phyloP scores from a whole-genome alignment of 2,113 vertebrate genomes.

The Microcebus tavaratra region DNA sequence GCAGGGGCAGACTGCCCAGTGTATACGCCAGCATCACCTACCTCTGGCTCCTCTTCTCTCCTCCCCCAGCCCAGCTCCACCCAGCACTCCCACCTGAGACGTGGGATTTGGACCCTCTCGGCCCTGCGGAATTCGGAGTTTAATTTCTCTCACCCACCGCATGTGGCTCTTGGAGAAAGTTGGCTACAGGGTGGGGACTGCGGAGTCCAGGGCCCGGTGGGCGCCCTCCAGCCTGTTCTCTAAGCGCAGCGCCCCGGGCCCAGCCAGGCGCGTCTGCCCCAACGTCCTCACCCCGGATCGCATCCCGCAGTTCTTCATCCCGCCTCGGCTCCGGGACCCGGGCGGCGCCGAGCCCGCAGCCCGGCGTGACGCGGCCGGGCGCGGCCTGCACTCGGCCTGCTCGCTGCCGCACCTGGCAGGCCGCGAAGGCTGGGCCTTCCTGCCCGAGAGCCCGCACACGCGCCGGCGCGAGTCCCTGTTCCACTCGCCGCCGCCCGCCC shows the following conservation, averaged over 20 bases:
- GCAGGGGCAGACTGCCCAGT: rapidly evolving
- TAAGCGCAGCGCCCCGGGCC: not conserved
- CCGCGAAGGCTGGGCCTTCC: conserved; percentile 60
- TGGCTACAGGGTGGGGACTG: conserved; percentile 31
- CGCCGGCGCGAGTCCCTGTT: conserved; percentile 84
- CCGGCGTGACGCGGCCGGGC: not conserved
- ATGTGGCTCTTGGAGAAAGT: conserved; percentile 77
- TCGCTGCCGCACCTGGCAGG: conserved; percentile 73
- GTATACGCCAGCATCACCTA: not conserved
- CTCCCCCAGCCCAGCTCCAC: not conserved
- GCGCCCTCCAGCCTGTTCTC: conserved; percentile 45
- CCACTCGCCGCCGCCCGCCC: conserved; percentile 26
- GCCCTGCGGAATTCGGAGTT: not conserved
- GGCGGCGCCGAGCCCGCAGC: not conserved
- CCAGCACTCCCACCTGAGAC: not conserved
- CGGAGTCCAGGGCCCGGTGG: not conserved
- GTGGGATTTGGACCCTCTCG: not conserved
- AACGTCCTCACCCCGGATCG: conserved; percentile 80
- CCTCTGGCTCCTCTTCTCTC: not conserved
- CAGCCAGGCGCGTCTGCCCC: conserved; percentile 35
- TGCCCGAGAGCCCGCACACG: conserved; percentile 83
- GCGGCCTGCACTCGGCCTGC: not conserved
- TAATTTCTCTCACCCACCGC: not conserved
- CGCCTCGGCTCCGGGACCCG: conserved; percentile 58
- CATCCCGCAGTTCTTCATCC: conserved; percentile 81